Evolutionary conservation across 2,888 invertebrate species (phyloP).

Genomic region (Alcis repandata): DNA sequence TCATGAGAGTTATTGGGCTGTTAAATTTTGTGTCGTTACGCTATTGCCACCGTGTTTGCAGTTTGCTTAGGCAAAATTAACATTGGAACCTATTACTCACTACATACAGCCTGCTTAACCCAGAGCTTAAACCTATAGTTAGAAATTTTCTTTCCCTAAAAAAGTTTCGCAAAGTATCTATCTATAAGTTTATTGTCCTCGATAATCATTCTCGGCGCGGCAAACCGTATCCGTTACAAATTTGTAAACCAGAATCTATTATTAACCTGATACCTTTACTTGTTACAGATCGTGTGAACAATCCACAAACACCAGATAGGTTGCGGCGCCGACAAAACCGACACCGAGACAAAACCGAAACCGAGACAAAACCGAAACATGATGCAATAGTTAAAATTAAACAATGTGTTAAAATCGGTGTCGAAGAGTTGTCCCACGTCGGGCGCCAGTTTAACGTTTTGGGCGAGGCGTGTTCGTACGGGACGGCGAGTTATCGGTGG

Average conservation of each 20-base stretch:
- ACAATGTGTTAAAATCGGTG: slow-evolving; percentile 48
- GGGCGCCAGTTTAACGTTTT: slow-evolving; percentile 47
- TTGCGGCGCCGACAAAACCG: slow-evolving; percentile 65
- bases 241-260: slow-evolving; percentile 61
- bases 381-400: slow-evolving; percentile 56
- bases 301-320: slow-evolving; percentile 66
- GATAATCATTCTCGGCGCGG: slow-evolving; percentile 18
- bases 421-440: slow-evolving; percentile 38
- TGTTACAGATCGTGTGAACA: slow-evolving; percentile 76
- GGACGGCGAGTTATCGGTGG: slow-evolving; percentile 37
- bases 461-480: slow-evolving; percentile 39
- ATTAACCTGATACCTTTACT: slow-evolving; percentile 70
- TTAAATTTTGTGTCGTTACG: slow-evolving; percentile 13
- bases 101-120: no score
- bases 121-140: no score
- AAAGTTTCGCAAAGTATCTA: no score
- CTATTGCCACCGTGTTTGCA: neutral
- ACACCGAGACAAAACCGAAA: slow-evolving; percentile 58
- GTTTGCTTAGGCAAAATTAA: slow-evolving; percentile 5
- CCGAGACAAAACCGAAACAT: slow-evolving; percentile 53
- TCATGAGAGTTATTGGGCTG: slow-evolving; percentile 6
- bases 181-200: neutral
- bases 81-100: no score
- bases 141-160: no score
- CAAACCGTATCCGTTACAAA: slow-evolving; percentile 56